These are phyloP conservation scores for Zenarchopterus dispar DNA, from an alignment of 2,797 vertebrate genomes.

Conservation along the genomic window DNA sequence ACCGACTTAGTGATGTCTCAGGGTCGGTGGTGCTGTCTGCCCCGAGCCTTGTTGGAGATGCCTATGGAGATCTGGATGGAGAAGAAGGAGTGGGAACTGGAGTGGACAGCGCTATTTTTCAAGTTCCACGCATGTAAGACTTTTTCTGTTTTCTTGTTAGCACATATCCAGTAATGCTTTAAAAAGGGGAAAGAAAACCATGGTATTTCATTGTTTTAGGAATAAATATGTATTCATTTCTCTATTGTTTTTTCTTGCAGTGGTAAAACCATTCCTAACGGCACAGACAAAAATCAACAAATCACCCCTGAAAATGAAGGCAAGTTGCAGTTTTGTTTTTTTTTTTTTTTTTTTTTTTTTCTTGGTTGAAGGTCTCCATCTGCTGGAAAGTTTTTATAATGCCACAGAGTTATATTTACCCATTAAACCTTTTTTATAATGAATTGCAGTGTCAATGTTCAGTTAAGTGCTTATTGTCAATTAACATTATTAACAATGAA, in stretches of 20 bases:
- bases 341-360: conserved; percentile 15
- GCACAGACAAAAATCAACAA: conserved; percentile 82
- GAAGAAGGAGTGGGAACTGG: conserved; percentile 88
- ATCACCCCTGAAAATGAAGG: conserved; percentile 90
- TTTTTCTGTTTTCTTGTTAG: not conserved
- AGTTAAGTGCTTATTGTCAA: conserved; percentile 24
- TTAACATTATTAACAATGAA: conserved; percentile 15
- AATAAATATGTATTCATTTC: not conserved
- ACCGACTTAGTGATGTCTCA: conserved; percentile 88
- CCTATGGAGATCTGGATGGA: conserved; percentile 90
- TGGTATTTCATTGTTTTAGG: not conserved
- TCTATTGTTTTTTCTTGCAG: conserved; percentile 54
- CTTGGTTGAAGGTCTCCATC: conserved; percentile 44
- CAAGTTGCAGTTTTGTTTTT: conserved; percentile 62
- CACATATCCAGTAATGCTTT: not conserved
- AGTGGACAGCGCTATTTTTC: conserved; percentile 93
- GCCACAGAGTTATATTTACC: not conserved
- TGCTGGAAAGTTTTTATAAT: conserved; percentile 49
- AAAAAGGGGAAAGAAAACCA: not conserved
- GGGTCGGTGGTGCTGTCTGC: conserved; percentile 90
- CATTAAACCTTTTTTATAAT: conserved; percentile 13
- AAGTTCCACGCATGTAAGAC: conserved; percentile 95
- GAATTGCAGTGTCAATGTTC: conserved; percentile 13
- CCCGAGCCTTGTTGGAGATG: conserved; percentile 85
- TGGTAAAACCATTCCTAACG: conserved; percentile 92